Percentiles rank a stretch among this genome's conserved stretches.
These are phyloP conservation scores for Tupiocoris notatus DNA, from an alignment of 2,888 invertebrate genomes.

Conservation along the genomic window DNA sequence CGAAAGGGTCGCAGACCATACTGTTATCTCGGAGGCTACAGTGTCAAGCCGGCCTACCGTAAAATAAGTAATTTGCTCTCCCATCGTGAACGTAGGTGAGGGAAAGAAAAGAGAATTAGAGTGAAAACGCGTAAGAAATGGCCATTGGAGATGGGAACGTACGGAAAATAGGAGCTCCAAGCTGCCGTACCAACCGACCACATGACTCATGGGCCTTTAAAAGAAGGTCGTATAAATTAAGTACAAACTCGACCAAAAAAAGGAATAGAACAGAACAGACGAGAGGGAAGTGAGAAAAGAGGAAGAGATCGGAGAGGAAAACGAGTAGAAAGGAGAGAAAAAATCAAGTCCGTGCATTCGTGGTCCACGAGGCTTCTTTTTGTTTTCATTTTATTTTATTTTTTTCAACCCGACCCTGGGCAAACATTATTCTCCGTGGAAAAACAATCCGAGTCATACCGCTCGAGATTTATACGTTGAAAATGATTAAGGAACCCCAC, in stretches of 20 bases:
- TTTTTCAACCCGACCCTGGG: constrained; percentile 4
- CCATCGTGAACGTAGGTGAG: not conserved
- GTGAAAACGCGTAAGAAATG: not conserved
- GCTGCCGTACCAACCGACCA: not conserved
- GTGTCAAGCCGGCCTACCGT: not conserved
- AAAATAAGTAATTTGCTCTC: not conserved
- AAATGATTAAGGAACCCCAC: constrained; percentile 25
- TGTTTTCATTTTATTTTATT: not conserved
- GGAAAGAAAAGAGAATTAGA: not conserved
- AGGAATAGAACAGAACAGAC: constrained; percentile 1
- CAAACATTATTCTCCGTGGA: constrained; percentile 32
- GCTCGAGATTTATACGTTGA: constrained; percentile 27
- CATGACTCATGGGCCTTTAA: constrained; percentile 1
- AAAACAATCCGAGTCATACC: constrained; percentile 35
- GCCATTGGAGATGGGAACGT: not conserved
- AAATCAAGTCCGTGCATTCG: not conserved
- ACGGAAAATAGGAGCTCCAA: not conserved
- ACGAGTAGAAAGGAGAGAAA: constrained; percentile 5
- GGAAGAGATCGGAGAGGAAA: constrained; percentile 3
- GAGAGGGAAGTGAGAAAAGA: constrained; percentile 2
- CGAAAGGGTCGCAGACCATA: not conserved
- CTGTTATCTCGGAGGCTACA: not conserved
- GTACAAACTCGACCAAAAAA: not conserved
- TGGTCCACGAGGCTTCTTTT: not conserved
- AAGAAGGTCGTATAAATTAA: constrained; percentile 34